Evolutionary conservation across 1,140 invertebrate species (phyloP).

Genomic region (Drosophila erecta): DNA sequence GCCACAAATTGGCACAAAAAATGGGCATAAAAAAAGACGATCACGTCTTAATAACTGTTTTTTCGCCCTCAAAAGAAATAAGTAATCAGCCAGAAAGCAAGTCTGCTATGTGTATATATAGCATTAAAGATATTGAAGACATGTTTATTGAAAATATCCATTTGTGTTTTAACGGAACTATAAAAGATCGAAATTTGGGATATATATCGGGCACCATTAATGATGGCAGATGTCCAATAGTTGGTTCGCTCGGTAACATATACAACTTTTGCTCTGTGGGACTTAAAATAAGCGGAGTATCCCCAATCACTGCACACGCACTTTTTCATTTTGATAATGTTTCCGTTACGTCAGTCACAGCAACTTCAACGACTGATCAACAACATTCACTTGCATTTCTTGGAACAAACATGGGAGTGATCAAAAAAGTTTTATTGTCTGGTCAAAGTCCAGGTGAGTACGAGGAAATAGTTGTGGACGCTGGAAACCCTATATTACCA

Average conservation of each 20-base stretch:
- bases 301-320: slow-evolving; percentile 91
- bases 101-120: slow-evolving; percentile 94
- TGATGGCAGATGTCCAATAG: slow-evolving; percentile 94
- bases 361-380: slow-evolving; percentile 90
- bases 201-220: slow-evolving; percentile 96
- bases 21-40: slow-evolving; percentile 92
- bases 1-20: slow-evolving; percentile 91
- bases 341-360: slow-evolving; percentile 92
- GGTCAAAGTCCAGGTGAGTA: slow-evolving; percentile 89
- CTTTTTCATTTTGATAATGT: slow-evolving; percentile 92
- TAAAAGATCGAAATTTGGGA: slow-evolving; percentile 95
- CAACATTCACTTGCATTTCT: slow-evolving; percentile 96
- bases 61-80: slow-evolving; percentile 93
- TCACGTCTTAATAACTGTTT: slow-evolving; percentile 92
- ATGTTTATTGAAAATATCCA: slow-evolving; percentile 98
- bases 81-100: slow-evolving; percentile 90
- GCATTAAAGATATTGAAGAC: slow-evolving; percentile 94
- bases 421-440: slow-evolving; percentile 92
- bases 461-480: slow-evolving; percentile 90
- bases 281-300: slow-evolving; percentile 94
- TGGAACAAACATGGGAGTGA: slow-evolving; percentile 90
- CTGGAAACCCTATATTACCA: slow-evolving; percentile 90
- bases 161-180: slow-evolving; percentile 97
- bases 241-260: slow-evolving; percentile 94
- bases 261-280: slow-evolving; percentile 96